These are phyloP conservation scores for Nomada goodeniana DNA, from an alignment of 2,888 invertebrate genomes.

Conservation along the genomic window DNA sequence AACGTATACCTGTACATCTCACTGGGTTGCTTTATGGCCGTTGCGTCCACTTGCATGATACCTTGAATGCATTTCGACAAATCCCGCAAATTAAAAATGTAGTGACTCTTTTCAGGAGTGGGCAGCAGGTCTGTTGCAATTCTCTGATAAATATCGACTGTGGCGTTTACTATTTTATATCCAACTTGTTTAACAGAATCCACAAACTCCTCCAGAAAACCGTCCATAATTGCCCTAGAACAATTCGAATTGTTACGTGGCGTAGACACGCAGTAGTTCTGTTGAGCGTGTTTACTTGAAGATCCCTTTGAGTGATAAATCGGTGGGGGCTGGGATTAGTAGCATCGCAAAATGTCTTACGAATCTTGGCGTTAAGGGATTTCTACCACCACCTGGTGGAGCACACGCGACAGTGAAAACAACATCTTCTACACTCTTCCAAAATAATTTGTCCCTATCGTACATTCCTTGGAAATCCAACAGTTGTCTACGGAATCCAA, in stretches of 20 bases:
- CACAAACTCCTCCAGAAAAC: conserved; percentile 92
- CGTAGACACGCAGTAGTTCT: not conserved
- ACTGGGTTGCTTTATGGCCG: conserved; percentile 88
- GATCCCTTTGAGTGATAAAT: conserved; percentile 91
- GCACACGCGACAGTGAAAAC: conserved; percentile 93
- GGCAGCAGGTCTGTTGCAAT: conserved; percentile 93
- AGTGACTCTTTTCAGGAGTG: conserved; percentile 96
- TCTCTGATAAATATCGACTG: conserved; percentile 93
- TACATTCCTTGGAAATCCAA: conserved; percentile 93
- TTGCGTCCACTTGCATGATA: conserved; percentile 92
- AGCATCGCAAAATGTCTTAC: conserved; percentile 95
- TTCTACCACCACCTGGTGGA: conserved; percentile 96
- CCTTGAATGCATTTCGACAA: conserved; percentile 96
- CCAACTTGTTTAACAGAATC: conserved; percentile 88
- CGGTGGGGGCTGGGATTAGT: conserved; percentile 92
- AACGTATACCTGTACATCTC: conserved; percentile 87
- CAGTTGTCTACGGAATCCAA: conserved; percentile 86
- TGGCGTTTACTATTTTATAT: conserved; percentile 91
- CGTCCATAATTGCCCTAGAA: conserved; percentile 88
- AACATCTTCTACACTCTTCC: conserved; percentile 95
- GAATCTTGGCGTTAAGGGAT: conserved; percentile 93
- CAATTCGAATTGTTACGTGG: too few species aligned
- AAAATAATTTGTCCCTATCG: conserved; percentile 94
- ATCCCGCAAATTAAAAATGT: conserved; percentile 96
- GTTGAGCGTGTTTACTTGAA: conserved; percentile 85